Base-by-base conservation (phyloP, 2,888 invertebrate genomes). In the Theretra japonica region DNA sequence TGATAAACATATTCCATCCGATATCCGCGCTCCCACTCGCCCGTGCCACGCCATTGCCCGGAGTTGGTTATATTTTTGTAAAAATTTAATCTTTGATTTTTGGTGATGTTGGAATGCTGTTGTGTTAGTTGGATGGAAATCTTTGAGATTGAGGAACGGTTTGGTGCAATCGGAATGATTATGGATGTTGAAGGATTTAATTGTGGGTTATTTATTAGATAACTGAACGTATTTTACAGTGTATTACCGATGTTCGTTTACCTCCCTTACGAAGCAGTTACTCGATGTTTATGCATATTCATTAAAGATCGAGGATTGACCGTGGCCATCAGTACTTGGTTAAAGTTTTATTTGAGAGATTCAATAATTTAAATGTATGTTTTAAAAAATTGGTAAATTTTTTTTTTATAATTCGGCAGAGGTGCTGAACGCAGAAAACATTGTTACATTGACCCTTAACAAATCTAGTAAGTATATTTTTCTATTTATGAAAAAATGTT, bases 261-360 rank as follows among this genome's bases (percentile, higher is more conserved):
- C 76, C 76, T 78, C 73, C 75, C 75, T 73, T 75, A 75, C 69
- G 71, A 60, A 77, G 75, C 76, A 77, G 73, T 75, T 70, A 77
- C 75, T 77, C 74, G 74, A 70, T 75, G 76, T 73, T 73, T 75
- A 75, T 76, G 77, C 74, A 72, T 77, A 76, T 77, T 70, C 73
- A 78, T 79, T 48, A 48, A 15, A 48, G 48, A 65, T 65, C 48
- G 65, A 84, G 79, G 84, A 78, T 76, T 79, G 76, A 83, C 78
- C 80, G 88, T 88, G 90, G 90, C 91, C 90, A 90, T 91, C 88
- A 81, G 28, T 60, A 30, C 41, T 65, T 65, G 82, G 84, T 79
- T 84, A 41, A 65, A 62, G 62, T 65, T 65, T 48, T 53, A 17
- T 53, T 53, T 75, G 76, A 75, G 74, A 78, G 79, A 80, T 77